Conservation (phyloP, 2,797 vertebrate genomes). For the Aphelocoma californica region DNA sequence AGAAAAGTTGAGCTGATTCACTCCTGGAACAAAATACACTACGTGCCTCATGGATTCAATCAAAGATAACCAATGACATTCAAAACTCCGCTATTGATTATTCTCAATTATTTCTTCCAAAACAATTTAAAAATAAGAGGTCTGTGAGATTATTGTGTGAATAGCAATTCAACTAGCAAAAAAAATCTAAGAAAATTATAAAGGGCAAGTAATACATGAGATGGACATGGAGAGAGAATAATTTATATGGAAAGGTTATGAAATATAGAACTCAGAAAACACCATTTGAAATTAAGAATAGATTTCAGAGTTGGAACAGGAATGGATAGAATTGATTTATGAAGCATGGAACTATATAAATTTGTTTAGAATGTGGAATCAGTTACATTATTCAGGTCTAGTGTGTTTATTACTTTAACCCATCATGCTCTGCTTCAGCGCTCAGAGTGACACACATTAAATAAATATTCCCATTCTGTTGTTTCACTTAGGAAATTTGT, state of each 20-base stretch:
- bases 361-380: constrained; percentile 17
- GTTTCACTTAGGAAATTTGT: not conserved
- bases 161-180: not conserved
- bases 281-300: not conserved
- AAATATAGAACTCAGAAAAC: not conserved
- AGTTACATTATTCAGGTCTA: constrained; percentile 1
- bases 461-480: not conserved
- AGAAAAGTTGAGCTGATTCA: not conserved
- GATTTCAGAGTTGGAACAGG: constrained; percentile 4
- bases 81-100: not conserved
- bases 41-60: not conserved
- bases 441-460: not conserved
- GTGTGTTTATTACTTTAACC: constrained; percentile 38
- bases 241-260: not conserved
- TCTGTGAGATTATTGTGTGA: not conserved
- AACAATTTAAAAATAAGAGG: not conserved
- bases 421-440: not conserved
- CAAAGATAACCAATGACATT: not conserved
- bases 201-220: not conserved
- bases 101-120: not conserved
- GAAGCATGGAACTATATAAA: constrained; percentile 8
- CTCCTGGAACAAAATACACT: not conserved
- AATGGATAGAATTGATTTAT: constrained; percentile 2
- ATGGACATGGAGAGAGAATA: not conserved
- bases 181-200: not conserved